These are phyloP conservation scores for Bursaphelenchus mucronatus DNA, from an alignment of 1,140 invertebrate species.

Conservation along the genomic window DNA sequence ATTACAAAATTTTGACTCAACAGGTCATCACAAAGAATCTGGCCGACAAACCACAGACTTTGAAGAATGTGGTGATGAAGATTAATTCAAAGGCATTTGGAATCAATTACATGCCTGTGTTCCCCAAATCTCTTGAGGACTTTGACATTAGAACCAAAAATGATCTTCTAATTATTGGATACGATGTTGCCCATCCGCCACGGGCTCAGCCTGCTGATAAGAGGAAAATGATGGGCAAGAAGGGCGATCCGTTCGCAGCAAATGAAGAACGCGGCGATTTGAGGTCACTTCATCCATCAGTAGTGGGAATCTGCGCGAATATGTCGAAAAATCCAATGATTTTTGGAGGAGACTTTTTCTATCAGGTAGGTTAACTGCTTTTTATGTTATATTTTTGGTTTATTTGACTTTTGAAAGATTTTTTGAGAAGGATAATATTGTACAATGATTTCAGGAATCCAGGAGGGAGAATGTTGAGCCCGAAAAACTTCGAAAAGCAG, in stretches of 20 bases:
- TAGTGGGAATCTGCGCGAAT: conserved; percentile 9
- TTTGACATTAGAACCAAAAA: conserved; percentile 5
- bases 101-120: conserved; percentile 29
- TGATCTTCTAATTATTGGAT: conserved; percentile 36
- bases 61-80: conserved; percentile 37
- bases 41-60: neutral
- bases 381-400: too few species aligned
- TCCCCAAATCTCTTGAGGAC: conserved; percentile 26
- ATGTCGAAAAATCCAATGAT: conserved; percentile 9
- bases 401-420: too few species aligned
- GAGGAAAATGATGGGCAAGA: neutral
- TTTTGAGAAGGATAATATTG: neutral
- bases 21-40: too few species aligned
- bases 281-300: neutral
- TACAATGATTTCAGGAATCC: conserved; percentile 14
- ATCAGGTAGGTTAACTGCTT: too few species aligned
- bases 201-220: neutral
- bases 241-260: neutral
- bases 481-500: conserved; percentile 2
- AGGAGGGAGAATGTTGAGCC: neutral
- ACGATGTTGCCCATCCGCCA: conserved; percentile 39
- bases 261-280: neutral
- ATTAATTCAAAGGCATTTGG: conserved; percentile 34
- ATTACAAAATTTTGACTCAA: too few species aligned
- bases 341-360: conserved; percentile 1